Base-by-base conservation (phyloP, 2,113 vertebrate species). In the Crotophaga sulcirostris region DNA sequence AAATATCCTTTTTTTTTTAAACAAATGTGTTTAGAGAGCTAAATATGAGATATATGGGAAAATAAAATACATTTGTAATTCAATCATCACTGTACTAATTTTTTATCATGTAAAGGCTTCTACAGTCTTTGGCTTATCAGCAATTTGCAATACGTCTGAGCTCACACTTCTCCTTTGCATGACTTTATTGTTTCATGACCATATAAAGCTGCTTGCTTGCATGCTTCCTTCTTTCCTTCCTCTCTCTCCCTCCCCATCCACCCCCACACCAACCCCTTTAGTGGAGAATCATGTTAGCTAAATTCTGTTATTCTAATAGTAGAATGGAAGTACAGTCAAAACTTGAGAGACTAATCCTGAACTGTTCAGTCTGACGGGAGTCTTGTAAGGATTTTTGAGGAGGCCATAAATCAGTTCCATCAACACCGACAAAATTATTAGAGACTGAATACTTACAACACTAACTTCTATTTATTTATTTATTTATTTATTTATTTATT, bases 1-100 rank as follows among this genome's bases (percentile, higher is more conserved):
- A 97, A 95, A 87, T 49, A 82, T 51, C 74, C 67, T 89, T 93
- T 60, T 73, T 44, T 81, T 59, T 74, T 87, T 76, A 47, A 84
- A 52, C 42, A 90, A 80, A 93, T 93, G 91, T 94, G 16, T 96
- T 95, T 94, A 85, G 80, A 51, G 76, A 82, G 40, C 16, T 84
- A 70, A 73, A 75, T 68, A 47, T 63, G 47, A 26, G 33, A 18
- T 87, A 70, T 14, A 40, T 16, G 8, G 40, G n/a, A 7, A 74
- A 81, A 73, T 16, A 79, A 91, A 69, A 87, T 49, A 52, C n/a
- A 67, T 87, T 69, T 74, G 9, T 77, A 76, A 87, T 90, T 79
- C 67, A 47, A 42, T 70, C n/a, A 68, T 81, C 42, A 28, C 38
- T 77, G 34, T 45, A 21, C 5, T 44, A 20, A 75, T 73, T 76